Evolutionary conservation across 2,797 vertebrate genomes (phyloP), one percentile per base, ranked within the genome.

Genomic region (Poecile montanus): DNA sequence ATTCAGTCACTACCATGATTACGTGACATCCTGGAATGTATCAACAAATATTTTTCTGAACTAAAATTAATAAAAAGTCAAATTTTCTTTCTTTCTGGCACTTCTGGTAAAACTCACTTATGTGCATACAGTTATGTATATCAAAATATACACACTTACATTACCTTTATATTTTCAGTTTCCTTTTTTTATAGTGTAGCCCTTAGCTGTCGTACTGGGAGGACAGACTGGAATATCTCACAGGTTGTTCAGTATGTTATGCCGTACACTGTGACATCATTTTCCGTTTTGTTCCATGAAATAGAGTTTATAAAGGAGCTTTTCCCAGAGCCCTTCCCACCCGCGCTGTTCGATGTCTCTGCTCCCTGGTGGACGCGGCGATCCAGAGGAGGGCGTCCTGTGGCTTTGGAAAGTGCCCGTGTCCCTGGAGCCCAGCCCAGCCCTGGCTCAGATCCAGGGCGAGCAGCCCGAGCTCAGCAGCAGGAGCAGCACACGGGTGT

Each of bases 361-460:
- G 22, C 12, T 13, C 5, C 30, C 3, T 11, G 11, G 0, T 1
- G 57, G 92, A 36, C 86, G 1, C 80, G 54, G 78, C 53, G 29
- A 38, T 88, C 95, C 95, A 74, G 95, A 71, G 74, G 95, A 95
- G 96, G 96, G 96, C 95, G 95, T 95, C 16, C 95, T 60, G 17
- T 5, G 20, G 88, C 92, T 92, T 88, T 23, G 62, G 12, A 65
- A 77, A 19, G 54, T 4, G 84, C 4, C 67, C 4, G 11, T 2
- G 15, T 25, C 23, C 65, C 56, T 1, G 44, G 2, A 51, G 67
- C 40, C 1, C 38, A 25, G 85, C 4, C 51, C 53, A 0, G 34
- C 0, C 2, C 16, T 0, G 26, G 36, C 65, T 23, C 18, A 18
- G 36, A 6, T 3, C 18, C 71, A 1, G 70, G 27, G 10, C 2